Evolutionary conservation across 1,140 invertebrate genomes (phyloP), one percentile per base, ranked within the genome.

Genomic region (Agraylea sexmaculata): DNA sequence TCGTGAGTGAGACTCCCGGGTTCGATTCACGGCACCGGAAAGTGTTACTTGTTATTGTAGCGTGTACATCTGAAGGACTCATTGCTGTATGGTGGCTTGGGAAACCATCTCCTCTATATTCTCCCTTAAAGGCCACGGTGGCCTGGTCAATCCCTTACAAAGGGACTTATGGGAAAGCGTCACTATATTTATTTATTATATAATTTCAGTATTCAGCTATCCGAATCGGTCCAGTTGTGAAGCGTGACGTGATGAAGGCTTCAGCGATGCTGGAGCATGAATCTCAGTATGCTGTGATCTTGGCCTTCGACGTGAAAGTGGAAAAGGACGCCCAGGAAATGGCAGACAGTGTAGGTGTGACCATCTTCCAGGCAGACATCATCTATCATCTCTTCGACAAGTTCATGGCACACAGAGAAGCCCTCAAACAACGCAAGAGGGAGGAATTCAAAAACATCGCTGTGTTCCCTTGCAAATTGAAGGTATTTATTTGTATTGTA

Each of bases 381-480:
- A 99, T 99, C 55, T 99, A 99, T 68, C 96, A 99, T 71, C 68
- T 99, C 43, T 97, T 98, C 67, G 95, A 99, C 64, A 86, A 87
- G 59, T 99, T 99, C 68, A 93, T 81, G 45, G 82, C 83, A 12
- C 97, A 93, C 61, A 72, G 89, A 37, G 91, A 97, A 37, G 90
- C 98, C 50, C 65, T 97, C n/a, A 91, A 86, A 56, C 76, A 82
- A 53, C 82, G 83, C 58, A 95, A 93, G 57, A 77, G 92, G 10
- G 89, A 96, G 49, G 88, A 98, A 58, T 86, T 91, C 67, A 94
- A 94, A 58, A 79, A 88, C 52, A 80, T 97, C 41, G 96, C 95
- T 10, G 92, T 99, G 15, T 99, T 99, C 66, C 96, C 96, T 0
- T 98, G 92, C 70, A 95, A 94, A 64, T 68, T 99, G 20, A 82